These are phyloP conservation scores for Anniella stebbinsi DNA, from an alignment of 2,797 vertebrate genomes.

Conservation along the genomic window DNA sequence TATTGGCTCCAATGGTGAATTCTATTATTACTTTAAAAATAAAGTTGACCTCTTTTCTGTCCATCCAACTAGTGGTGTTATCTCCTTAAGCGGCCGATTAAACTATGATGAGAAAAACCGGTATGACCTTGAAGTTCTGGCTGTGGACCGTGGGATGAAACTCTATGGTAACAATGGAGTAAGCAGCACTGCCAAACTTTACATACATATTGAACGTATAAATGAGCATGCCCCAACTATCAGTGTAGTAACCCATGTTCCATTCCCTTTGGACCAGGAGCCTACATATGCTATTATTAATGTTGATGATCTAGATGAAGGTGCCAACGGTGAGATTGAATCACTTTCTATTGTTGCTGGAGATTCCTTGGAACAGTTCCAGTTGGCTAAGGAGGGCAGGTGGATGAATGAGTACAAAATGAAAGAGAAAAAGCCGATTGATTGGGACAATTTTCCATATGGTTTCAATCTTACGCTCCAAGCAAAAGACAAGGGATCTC, in stretches of 20 bases:
- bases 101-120: constrained; percentile 90
- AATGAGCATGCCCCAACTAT: constrained; percentile 91
- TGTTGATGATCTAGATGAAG: constrained; percentile 90
- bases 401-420: constrained; percentile 88
- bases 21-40: constrained; percentile 98
- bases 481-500: constrained; percentile 92
- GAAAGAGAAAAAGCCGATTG: constrained; percentile 84
- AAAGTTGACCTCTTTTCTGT: constrained; percentile 95
- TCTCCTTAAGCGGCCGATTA: constrained; percentile 92
- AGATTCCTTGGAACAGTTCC: constrained; percentile 88
- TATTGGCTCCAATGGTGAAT: constrained; percentile 97
- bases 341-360: constrained; percentile 90
- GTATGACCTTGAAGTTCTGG: constrained; percentile 94
- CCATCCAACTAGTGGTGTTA: constrained; percentile 95
- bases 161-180: constrained; percentile 97
- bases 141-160: constrained; percentile 98
- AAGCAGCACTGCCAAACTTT: constrained; percentile 97
- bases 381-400: constrained; percentile 84
- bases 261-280: constrained; percentile 85
- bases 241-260: constrained; percentile 84
- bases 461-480: constrained; percentile 94
- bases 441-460: constrained; percentile 87
- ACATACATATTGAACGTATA: constrained; percentile 93
- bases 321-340: constrained; percentile 93
- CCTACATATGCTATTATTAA: constrained; percentile 89